These are phyloP conservation scores for Parasteatoda tepidariorum DNA, from an alignment of 1,140 invertebrate species.

Conservation along the genomic window DNA sequence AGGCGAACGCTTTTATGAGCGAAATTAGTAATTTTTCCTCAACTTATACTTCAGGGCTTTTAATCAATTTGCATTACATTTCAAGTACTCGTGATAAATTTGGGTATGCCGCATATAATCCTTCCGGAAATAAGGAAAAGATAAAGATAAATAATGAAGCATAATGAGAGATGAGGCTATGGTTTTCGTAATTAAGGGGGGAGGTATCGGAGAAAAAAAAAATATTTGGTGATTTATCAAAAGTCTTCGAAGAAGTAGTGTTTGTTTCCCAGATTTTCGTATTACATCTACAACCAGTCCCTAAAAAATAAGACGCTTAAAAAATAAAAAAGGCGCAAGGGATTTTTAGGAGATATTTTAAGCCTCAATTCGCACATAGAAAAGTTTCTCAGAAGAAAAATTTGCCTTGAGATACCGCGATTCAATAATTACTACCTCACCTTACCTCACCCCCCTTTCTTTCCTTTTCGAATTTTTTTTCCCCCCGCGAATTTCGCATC, in stretches of 20 bases:
- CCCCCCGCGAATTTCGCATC: neutral
- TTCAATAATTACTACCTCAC: constrained; percentile 57
- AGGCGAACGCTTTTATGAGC: constrained; percentile 3
- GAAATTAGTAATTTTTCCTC: constrained; percentile 56
- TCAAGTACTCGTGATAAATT: constrained; percentile 57
- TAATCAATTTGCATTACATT: constrained; percentile 61
- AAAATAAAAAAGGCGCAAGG: constrained; percentile 14
- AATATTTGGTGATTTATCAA: constrained; percentile 54
- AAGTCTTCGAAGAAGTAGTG: constrained; percentile 49
- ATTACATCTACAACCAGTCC: constrained; percentile 10
- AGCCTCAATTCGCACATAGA: constrained; percentile 49
- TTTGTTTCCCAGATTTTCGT: constrained; percentile 54
- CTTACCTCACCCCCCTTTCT: neutral
- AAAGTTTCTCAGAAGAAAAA: constrained; percentile 40
- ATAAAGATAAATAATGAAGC: constrained; percentile 61
- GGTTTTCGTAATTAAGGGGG: constrained; percentile 50
- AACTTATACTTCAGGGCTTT: constrained; percentile 15
- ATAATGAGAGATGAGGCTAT: constrained; percentile 51
- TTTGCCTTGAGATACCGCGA: constrained; percentile 32
- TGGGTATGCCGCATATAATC: constrained; percentile 53
- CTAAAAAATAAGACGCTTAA: constrained; percentile 20
- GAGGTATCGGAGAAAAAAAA: constrained; percentile 37
- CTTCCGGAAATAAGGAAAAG: constrained; percentile 50
- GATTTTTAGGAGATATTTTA: constrained; percentile 53
- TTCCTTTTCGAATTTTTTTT: constrained; percentile 16